phyloP scores from a whole-genome alignment of 2,888 invertebrate genomes.

The Didymodactylos carnosus region DNA sequence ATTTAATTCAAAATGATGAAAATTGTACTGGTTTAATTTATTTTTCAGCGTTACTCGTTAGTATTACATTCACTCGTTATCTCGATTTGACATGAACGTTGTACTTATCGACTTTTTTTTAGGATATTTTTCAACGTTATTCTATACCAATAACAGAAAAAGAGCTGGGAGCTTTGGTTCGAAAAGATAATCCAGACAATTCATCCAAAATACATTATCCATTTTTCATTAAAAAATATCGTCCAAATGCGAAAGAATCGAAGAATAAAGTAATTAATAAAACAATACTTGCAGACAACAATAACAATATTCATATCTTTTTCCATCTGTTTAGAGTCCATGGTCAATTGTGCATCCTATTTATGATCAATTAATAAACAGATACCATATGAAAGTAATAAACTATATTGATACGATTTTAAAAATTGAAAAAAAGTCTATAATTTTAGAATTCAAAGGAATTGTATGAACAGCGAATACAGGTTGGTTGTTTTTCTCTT shows the following conservation, averaged over 20 bases:
- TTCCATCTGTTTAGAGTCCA: background rate
- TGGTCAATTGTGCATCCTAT: background rate
- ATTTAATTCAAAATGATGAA: background rate
- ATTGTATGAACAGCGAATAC: background rate
- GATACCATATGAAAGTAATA: background rate
- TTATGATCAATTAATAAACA: background rate
- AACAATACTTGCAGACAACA: background rate
- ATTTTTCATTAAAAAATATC: background rate
- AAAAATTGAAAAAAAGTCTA: no score
- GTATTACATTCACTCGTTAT: background rate
- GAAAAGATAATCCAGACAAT: background rate
- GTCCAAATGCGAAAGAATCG: background rate
- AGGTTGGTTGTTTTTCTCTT: background rate
- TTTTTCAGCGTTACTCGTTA: background rate
- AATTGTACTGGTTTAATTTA: background rate
- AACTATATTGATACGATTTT: no score
- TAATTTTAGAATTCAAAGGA: background rate
- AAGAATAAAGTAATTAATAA: background rate
- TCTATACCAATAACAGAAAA: background rate
- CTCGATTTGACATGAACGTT: background rate
- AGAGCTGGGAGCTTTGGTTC: background rate
- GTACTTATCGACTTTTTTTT: background rate
- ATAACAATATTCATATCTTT: no score
- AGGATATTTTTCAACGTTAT: background rate
- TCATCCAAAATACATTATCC: background rate